Evolutionary conservation across 2,888 invertebrate species (phyloP).

Genomic region (Drosophila pegasa): DNA sequence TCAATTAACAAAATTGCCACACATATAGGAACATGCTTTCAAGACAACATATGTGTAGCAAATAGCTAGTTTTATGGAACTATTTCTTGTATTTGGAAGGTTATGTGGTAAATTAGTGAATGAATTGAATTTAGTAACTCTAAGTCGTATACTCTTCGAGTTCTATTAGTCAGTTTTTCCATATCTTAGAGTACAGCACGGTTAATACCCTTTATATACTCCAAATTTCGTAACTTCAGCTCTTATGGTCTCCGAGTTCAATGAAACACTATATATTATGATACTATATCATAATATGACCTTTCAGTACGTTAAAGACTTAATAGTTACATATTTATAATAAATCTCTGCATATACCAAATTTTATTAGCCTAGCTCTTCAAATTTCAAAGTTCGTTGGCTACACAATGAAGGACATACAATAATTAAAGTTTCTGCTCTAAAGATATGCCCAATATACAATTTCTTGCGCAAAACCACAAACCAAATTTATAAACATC

Average conservation of each 20-base stretch:
- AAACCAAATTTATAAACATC: not conserved
- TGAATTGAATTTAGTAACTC: not conserved
- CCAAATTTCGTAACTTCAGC: not conserved
- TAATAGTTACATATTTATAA: not conserved
- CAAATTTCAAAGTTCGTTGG: conserved; percentile 1
- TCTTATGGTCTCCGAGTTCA: not conserved
- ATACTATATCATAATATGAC: not conserved
- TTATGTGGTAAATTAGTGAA: not conserved
- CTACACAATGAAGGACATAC: not conserved
- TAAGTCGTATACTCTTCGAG: not conserved
- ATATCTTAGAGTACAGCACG: not conserved
- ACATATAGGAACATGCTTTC: not conserved
- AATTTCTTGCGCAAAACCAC: not conserved
- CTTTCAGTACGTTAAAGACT: not conserved
- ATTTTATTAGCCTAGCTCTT: not conserved
- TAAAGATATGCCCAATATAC: not conserved
- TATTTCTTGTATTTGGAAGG: not conserved
- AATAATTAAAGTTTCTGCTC: not conserved
- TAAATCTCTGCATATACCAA: not conserved
- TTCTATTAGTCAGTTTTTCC: not conserved
- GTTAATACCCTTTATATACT: not conserved
- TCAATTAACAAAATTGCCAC: conserved; percentile 54
- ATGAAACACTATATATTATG: not conserved
- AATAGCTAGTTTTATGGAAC: not conserved
- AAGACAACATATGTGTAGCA: not conserved